These are phyloP conservation scores for Branchinecta lindahli DNA, from an alignment of 1,140 invertebrate genomes.

Conservation along the genomic window DNA sequence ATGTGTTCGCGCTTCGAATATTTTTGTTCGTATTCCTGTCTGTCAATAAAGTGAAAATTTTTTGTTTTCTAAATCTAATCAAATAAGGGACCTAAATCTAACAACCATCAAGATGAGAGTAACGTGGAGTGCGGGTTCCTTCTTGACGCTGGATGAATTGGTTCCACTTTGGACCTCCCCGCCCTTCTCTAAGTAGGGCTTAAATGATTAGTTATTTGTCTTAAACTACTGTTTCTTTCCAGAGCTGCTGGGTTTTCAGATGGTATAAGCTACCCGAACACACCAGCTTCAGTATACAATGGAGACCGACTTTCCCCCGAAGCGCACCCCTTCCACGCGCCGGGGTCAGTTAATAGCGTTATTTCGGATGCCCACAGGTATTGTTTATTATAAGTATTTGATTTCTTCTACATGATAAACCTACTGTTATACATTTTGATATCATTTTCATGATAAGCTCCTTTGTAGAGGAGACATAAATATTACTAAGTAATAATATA, in stretches of 20 bases:
- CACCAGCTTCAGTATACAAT: background rate
- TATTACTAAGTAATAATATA: too few relatives aligned
- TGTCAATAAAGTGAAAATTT: too few relatives aligned
- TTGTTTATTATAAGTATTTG: background rate
- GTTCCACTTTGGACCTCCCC: too few relatives aligned
- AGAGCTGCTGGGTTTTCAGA: background rate
- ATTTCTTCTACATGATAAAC: background rate
- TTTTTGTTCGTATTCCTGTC: too few relatives aligned
- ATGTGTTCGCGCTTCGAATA: too few relatives aligned
- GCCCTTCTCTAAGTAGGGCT: background rate
- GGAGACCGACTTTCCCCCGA: background rate
- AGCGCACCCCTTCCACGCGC: background rate
- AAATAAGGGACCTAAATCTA: background rate
- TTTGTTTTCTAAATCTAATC: slow-evolving; percentile 6
- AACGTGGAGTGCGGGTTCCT: background rate
- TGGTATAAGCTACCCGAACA: slow-evolving; percentile 2
- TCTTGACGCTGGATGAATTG: too few relatives aligned
- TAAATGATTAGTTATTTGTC: background rate
- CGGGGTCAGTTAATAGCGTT: background rate
- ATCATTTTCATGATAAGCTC: background rate
- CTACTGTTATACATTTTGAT: background rate
- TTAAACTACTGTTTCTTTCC: background rate
- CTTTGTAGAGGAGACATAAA: background rate
- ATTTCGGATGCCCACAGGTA: background rate
- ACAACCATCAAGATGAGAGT: background rate